phyloP scores from a whole-genome alignment of 2,797 vertebrate species.

The Strix occidentalis region DNA sequence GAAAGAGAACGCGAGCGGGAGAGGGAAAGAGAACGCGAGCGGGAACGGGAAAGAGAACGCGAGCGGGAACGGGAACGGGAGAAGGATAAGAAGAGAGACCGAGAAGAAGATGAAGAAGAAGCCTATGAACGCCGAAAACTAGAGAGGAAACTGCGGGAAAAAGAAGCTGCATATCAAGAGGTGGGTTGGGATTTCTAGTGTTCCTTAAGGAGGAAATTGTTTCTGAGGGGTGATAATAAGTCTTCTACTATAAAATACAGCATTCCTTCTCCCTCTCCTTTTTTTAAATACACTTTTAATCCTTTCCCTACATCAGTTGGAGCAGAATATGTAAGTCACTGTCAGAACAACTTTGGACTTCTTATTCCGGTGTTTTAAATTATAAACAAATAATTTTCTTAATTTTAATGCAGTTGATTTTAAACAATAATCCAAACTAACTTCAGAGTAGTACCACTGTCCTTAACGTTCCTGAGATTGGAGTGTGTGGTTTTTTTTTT shows the following conservation, averaged over 20 bases:
- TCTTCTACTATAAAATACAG: not conserved
- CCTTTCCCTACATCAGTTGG: not conserved
- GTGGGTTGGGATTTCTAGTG: conserved; percentile 65
- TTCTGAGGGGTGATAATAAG: not conserved
- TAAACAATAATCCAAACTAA: not conserved
- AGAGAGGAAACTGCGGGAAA: conserved; percentile 94
- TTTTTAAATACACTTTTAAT: not conserved
- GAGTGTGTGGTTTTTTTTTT: not conserved
- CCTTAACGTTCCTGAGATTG: not conserved
- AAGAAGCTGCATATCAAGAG: conserved; percentile 99
- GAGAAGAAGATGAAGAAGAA: conserved; percentile 96
- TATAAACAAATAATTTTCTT: not conserved
- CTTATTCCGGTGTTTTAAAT: not conserved
- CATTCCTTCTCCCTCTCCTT: not conserved
- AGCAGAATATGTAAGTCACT: not conserved
- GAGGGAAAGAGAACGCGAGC: conserved; percentile 75
- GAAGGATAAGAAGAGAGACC: conserved; percentile 94
- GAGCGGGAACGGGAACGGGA: conserved; percentile 90
- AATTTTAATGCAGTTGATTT: not conserved
- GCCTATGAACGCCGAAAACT: conserved; percentile 93
- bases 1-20: conserved; percentile 76
- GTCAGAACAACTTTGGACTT: not conserved
- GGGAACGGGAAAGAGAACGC: conserved; percentile 79
- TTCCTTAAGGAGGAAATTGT: not conserved
- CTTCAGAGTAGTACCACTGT: not conserved